These are phyloP conservation scores for Ibidorhyncha struthersii DNA, from an alignment of 2,113 vertebrate genomes.

Conservation along the genomic window DNA sequence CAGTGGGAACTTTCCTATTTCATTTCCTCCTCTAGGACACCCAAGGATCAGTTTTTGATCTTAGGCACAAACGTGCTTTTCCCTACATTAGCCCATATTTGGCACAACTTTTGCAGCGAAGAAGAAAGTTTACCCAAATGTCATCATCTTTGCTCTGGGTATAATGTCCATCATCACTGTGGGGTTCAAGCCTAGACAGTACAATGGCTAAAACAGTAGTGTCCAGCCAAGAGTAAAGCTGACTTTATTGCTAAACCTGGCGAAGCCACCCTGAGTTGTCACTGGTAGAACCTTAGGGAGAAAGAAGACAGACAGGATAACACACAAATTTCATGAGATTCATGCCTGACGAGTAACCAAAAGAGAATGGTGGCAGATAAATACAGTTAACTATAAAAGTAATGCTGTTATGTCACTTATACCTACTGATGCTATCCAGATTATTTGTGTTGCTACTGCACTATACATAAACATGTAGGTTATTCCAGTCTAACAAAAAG, in stretches of 20 bases:
- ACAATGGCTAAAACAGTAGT: background rate
- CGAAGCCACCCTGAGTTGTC: background rate
- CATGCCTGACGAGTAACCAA: background rate
- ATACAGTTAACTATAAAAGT: background rate
- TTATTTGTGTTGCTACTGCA: background rate
- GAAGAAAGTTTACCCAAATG: background rate
- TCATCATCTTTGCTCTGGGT: background rate
- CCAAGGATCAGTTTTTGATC: background rate
- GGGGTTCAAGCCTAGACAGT: background rate
- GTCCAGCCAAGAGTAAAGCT: background rate
- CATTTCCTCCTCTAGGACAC: background rate
- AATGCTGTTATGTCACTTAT: background rate
- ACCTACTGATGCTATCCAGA: background rate
- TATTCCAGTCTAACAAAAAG: background rate
- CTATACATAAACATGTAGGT: rapidly evolving
- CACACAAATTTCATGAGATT: background rate
- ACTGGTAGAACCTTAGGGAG: background rate
- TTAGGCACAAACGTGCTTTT: background rate
- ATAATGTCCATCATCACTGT: background rate
- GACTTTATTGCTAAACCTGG: background rate
- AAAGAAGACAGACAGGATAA: background rate
- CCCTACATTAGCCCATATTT: background rate
- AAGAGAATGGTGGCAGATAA: background rate
- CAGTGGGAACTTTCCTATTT: background rate
- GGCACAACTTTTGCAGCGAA: background rate